Conservation (phyloP, 2,888 invertebrate genomes). For the Eugnorisma glareosa region DNA sequence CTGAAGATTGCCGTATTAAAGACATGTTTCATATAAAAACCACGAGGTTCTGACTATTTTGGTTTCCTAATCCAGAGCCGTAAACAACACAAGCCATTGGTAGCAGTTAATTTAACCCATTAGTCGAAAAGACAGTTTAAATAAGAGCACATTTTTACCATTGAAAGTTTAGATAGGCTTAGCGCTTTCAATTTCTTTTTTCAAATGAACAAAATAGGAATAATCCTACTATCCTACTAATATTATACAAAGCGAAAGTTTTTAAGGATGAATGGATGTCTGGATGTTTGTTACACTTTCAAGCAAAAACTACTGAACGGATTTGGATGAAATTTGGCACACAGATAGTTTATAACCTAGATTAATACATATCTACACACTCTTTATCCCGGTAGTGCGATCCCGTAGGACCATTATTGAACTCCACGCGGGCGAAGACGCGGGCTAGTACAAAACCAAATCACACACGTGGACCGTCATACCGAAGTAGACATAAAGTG, state of each 20-base stretch:
- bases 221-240: not conserved
- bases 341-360: too few relatives aligned
- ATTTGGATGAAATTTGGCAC: too few relatives aligned
- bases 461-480: conserved; percentile 42
- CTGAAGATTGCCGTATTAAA: not conserved
- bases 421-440: too few relatives aligned
- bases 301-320: too few relatives aligned
- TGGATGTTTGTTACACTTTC: too few relatives aligned
- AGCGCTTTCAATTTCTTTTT: not conserved
- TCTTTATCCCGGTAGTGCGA: too few relatives aligned
- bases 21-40: not conserved
- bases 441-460: conserved; percentile 12
- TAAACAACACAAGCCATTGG: not conserved
- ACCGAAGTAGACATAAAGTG: conserved; percentile 60
- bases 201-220: not conserved
- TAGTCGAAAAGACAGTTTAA: not conserved
- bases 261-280: too few relatives aligned
- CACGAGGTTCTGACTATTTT: not conserved
- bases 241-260: too few relatives aligned
- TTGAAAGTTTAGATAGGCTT: not conserved
- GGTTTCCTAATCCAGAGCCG: not conserved
- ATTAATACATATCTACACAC: too few relatives aligned
- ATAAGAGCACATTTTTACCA: not conserved
- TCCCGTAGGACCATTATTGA: too few relatives aligned
- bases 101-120: not conserved